Percentiles rank a stretch among this genome's conserved stretches.
Conservation (phyloP, 1,140 invertebrate species). For the Cryptotermes secundus region DNA sequence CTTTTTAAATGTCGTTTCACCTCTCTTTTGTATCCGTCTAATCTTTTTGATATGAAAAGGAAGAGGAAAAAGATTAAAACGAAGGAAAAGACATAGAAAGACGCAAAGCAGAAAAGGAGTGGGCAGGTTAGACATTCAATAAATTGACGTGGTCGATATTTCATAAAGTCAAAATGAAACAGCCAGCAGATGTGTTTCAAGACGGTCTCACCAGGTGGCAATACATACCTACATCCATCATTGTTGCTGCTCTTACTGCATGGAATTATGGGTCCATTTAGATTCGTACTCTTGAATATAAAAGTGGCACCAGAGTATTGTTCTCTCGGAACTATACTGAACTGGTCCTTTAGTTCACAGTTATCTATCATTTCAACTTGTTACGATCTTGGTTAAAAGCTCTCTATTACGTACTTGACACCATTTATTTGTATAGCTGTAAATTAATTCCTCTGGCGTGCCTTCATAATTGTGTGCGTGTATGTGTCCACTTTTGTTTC, state of each 20-base stretch:
- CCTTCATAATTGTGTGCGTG: background rate
- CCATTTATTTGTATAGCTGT: background rate
- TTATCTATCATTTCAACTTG: background rate
- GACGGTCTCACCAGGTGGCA: conserved; percentile 7
- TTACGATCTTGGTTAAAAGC: background rate
- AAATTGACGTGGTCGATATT: conserved; percentile 17
- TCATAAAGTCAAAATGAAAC: conserved; percentile 18
- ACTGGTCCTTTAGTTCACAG: background rate
- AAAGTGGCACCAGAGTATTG: conserved; percentile 1
- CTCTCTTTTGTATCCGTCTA: conserved; percentile 11
- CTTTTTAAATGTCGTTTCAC: conserved; percentile 14
- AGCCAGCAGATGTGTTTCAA: conserved; percentile 18
- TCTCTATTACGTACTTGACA: background rate
- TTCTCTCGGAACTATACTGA: background rate
- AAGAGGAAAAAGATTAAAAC: background rate
- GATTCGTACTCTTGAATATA: conserved; percentile 2
- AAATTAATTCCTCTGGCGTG: background rate
- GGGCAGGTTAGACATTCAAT: conserved; percentile 6
- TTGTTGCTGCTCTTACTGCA: conserved; percentile 11
- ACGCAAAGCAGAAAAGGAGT: background rate
- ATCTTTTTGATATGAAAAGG: conserved; percentile 18
- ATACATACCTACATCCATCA: conserved; percentile 12
- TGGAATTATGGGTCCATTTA: conserved; percentile 16
- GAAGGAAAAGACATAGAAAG: conserved; percentile 12
- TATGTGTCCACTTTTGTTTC: background rate